Conservation (phyloP, 1,140 invertebrate genomes). For the Bombyx mandarina region DNA sequence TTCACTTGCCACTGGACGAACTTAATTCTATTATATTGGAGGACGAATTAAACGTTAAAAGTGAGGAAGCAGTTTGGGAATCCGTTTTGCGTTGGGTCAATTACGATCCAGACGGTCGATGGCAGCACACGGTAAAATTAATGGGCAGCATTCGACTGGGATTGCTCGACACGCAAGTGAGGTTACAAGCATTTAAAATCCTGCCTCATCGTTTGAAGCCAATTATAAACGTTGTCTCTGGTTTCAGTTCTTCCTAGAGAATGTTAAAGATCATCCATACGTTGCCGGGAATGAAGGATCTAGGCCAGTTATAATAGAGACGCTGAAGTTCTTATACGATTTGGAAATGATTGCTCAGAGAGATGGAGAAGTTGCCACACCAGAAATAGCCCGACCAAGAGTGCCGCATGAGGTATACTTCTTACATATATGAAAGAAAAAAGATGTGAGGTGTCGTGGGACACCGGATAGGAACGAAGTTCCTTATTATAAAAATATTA, state of each 20-base stretch:
- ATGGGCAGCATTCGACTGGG: constrained; percentile 88
- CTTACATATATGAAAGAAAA: constrained; percentile 1
- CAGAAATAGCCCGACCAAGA: constrained; percentile 74
- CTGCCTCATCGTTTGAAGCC: not conserved
- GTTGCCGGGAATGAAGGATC: constrained; percentile 77
- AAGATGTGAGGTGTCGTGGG: not conserved
- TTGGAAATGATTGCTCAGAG: constrained; percentile 72
- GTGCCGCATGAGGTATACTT: constrained; percentile 74
- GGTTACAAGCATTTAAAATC: not conserved
- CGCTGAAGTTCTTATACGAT: constrained; percentile 74
- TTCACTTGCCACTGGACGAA: constrained; percentile 78
- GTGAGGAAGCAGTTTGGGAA: constrained; percentile 73
- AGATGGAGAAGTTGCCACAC: constrained; percentile 74
- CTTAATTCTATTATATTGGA: constrained; percentile 79
- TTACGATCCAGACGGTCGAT: constrained; percentile 74
- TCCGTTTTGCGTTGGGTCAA: constrained; percentile 73
- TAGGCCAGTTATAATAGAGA: constrained; percentile 76
- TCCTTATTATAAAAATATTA: too few relatives aligned
- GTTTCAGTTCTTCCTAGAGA: constrained; percentile 71
- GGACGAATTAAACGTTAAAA: constrained; percentile 82
- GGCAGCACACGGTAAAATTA: constrained; percentile 77
- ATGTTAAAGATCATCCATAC: constrained; percentile 76
- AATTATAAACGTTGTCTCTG: not conserved
- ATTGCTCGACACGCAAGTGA: constrained; percentile 83
- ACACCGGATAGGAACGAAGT: too few relatives aligned